phyloP scores from a whole-genome alignment of 2,888 invertebrate species.

The Elysia crispata region DNA sequence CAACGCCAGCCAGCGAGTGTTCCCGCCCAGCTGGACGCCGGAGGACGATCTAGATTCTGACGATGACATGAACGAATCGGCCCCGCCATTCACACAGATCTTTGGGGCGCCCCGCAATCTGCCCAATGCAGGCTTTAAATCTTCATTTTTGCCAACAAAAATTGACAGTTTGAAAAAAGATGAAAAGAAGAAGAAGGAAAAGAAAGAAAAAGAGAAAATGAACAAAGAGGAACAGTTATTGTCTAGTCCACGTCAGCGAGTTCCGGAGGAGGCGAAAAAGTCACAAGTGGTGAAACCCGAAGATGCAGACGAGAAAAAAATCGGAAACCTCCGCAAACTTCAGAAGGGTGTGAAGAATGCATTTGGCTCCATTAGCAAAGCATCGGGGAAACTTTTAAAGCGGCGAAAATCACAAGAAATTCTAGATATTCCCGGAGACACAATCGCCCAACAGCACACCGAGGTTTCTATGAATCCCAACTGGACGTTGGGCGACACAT shows the following conservation, averaged over 20 bases:
- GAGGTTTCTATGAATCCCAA: conserved; percentile 9
- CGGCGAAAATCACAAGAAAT: conserved; percentile 62
- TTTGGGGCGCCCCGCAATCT: background rate
- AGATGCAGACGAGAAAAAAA: conserved; percentile 54
- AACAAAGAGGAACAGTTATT: conserved; percentile 36
- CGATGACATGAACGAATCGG: conserved; percentile 63
- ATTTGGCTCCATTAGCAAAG: conserved; percentile 67
- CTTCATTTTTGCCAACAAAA: conserved; percentile 61
- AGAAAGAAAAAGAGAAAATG: conserved; percentile 44
- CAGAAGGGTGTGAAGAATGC: conserved; percentile 65
- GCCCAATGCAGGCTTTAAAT: conserved; percentile 58
- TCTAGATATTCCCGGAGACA: conserved; percentile 56
- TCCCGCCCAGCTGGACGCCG: conserved; percentile 67
- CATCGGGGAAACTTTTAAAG: conserved; percentile 63
- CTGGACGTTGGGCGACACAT: conserved; percentile 19
- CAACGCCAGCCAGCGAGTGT: conserved; percentile 35
- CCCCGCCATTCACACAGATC: background rate
- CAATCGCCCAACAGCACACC: conserved; percentile 10
- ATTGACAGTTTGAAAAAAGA: conserved; percentile 59
- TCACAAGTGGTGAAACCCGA: background rate
- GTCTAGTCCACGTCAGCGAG: conserved; percentile 22
- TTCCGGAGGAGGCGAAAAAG: background rate
- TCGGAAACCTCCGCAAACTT: conserved; percentile 65
- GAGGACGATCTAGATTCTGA: conserved; percentile 70
- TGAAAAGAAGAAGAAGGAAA: conserved; percentile 38